Evolutionary conservation across 1,140 invertebrate species (phyloP).

Genomic region (Glossosoma conforme): DNA sequence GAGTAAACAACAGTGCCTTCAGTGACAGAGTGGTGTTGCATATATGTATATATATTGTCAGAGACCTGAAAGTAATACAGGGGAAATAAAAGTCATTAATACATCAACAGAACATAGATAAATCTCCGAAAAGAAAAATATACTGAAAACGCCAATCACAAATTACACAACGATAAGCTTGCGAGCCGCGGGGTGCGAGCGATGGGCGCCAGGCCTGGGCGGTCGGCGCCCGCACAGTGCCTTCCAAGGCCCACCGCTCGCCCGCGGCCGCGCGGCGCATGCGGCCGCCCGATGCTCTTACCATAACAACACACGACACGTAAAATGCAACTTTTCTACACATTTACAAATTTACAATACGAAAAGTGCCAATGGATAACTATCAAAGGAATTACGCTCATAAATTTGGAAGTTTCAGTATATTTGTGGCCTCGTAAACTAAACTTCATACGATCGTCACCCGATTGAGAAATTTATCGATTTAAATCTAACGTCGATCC

Average conservation of each 20-base stretch:
- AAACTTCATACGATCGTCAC: conserved; percentile 6
- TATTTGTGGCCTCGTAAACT: conserved; percentile 18
- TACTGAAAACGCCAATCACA: conserved; percentile 23
- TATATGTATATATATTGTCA: background rate
- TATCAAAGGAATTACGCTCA: conserved; percentile 4
- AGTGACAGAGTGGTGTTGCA: conserved; percentile 15
- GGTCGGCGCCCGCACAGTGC: too few species aligned
- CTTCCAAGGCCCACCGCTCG: too few species aligned
- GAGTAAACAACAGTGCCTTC: conserved; percentile 16
- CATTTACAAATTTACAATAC: conserved; percentile 17
- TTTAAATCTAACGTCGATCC: conserved; percentile 4
- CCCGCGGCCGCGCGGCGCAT: too few species aligned
- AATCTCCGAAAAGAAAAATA: conserved; percentile 10
- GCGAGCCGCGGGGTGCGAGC: background rate
- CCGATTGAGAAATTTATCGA: background rate
- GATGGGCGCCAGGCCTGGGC: background rate
- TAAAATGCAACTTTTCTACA: conserved; percentile 16
- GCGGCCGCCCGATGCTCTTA: conserved; percentile 4
- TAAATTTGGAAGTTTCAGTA: conserved; percentile 24
- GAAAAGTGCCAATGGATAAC: conserved; percentile 25
- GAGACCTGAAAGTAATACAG: conserved; percentile 14
- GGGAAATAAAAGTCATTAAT: conserved; percentile 7
- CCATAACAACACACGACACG: conserved; percentile 15
- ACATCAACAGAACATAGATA: conserved; percentile 2
- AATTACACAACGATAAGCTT: conserved; percentile 19